Evolutionary conservation across 2,113 vertebrate genomes (phyloP).

Genomic region (Pimephales promelas): DNA sequence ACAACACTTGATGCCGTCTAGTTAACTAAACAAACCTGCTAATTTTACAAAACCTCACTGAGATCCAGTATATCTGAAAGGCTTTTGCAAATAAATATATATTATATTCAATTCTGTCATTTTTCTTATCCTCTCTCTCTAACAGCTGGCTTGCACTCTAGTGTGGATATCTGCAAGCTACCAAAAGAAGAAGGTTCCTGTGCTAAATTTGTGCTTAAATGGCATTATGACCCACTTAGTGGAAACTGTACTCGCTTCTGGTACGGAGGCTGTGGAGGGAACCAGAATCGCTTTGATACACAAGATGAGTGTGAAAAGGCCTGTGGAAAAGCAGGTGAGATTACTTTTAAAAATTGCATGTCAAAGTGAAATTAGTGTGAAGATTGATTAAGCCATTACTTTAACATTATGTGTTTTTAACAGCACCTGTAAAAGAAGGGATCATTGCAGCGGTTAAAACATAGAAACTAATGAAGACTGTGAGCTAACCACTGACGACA

Average conservation of each 20-base stretch:
- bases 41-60: not conserved
- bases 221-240: slow-evolving; percentile 80
- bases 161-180: slow-evolving; percentile 79
- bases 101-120: not conserved
- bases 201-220: slow-evolving; percentile 82
- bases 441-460: slow-evolving; percentile 75
- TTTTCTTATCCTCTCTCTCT: not conserved
- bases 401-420: slow-evolving; percentile 4
- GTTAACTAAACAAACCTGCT: not conserved
- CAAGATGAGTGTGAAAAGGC: slow-evolving; percentile 84
- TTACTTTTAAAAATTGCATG: not conserved
- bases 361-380: not conserved
- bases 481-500: slow-evolving; percentile 77
- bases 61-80: not conserved
- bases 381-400: not conserved
- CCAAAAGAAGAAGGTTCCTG: slow-evolving; percentile 85
- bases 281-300: slow-evolving; percentile 87
- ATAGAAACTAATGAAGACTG: slow-evolving; percentile 68
- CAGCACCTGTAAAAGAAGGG: slow-evolving; percentile 70
- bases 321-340: slow-evolving; percentile 83
- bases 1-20: not conserved
- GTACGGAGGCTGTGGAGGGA: slow-evolving; percentile 91
- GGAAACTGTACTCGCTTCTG: slow-evolving; percentile 89
- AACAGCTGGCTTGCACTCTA: slow-evolving; percentile 11
- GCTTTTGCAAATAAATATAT: not conserved